A percentile compares a stretch with the other conserved stretches of the same genome.
Evolutionary conservation across 2,113 vertebrate genomes (phyloP).

Genomic region (Grammomys dolichurus): DNA sequence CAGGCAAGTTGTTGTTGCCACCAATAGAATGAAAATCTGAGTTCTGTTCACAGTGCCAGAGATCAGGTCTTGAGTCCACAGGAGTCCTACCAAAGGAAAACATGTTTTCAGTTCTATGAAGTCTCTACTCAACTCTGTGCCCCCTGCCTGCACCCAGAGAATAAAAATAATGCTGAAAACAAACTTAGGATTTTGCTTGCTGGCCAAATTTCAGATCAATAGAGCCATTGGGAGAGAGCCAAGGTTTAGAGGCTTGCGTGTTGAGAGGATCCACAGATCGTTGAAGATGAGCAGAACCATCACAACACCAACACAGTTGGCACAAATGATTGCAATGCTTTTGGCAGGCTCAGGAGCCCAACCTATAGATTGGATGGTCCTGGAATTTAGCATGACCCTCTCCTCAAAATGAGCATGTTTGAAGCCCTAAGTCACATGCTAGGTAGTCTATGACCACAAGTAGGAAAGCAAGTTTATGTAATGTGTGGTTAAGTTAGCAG

Average conservation of each 20-base stretch:
- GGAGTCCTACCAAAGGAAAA: conserved; percentile 46
- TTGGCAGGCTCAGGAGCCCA: conserved; percentile 45
- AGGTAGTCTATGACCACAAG: not conserved
- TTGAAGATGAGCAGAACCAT: conserved; percentile 73
- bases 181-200: conserved; percentile 75
- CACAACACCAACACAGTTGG: conserved; percentile 71
- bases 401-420: not conserved
- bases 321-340: not conserved
- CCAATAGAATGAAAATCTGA: conserved; percentile 64
- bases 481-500: not conserved
- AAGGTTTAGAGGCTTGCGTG: conserved; percentile 63
- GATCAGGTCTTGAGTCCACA: conserved; percentile 31
- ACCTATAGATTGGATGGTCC: conserved; percentile 34
- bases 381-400: conserved; percentile 1
- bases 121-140: conserved; percentile 50
- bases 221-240: conserved; percentile 73
- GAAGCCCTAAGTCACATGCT: not conserved
- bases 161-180: conserved; percentile 78
- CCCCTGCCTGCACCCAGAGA: conserved; percentile 73
- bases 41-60: conserved; percentile 54
- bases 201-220: conserved; percentile 80
- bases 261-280: conserved; percentile 75
- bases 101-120: conserved; percentile 66
- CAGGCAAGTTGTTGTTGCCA: conserved; percentile 52
- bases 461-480: not conserved